Conservation (phyloP, 1,140 invertebrate genomes). For the Drosophila prosaltans region DNA sequence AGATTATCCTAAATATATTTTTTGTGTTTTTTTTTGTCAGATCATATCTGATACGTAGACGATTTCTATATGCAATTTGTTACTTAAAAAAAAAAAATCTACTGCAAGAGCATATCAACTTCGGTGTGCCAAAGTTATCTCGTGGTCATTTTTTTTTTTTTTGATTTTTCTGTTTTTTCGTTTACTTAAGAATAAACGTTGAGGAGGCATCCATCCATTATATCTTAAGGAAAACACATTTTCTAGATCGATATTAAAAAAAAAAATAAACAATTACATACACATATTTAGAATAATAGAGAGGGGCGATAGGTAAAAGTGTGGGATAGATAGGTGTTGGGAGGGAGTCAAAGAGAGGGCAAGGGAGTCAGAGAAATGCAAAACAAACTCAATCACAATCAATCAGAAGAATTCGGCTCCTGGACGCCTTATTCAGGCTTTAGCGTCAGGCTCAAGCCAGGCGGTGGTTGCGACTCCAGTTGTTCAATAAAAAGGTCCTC, state of each 20-base stretch:
- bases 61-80: not conserved
- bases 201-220: conserved; percentile 35
- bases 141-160: conserved; percentile 11
- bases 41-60: not conserved
- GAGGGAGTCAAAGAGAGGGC: conserved; percentile 7
- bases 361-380: conserved; percentile 60
- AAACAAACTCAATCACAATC: conserved; percentile 78
- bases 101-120: conserved; percentile 9
- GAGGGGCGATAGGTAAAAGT: not conserved
- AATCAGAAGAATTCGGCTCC: conserved; percentile 42
- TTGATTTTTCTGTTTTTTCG: conserved; percentile 50
- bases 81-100: not conserved
- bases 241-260: conserved; percentile 69
- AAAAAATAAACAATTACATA: conserved; percentile 69
- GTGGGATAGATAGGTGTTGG: not conserved
- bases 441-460: conserved; percentile 53
- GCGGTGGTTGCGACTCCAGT: conserved; percentile 65
- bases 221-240: conserved; percentile 75
- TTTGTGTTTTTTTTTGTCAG: too few species aligned
- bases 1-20: not conserved
- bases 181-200: conserved; percentile 59
- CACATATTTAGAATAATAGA: conserved; percentile 48
- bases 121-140: conserved; percentile 1
- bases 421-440: conserved; percentile 42
- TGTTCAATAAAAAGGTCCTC: conserved; percentile 76